Evolutionary conservation across 1,140 invertebrate genomes (phyloP).

Genomic region (Penaeus indicus): DNA sequence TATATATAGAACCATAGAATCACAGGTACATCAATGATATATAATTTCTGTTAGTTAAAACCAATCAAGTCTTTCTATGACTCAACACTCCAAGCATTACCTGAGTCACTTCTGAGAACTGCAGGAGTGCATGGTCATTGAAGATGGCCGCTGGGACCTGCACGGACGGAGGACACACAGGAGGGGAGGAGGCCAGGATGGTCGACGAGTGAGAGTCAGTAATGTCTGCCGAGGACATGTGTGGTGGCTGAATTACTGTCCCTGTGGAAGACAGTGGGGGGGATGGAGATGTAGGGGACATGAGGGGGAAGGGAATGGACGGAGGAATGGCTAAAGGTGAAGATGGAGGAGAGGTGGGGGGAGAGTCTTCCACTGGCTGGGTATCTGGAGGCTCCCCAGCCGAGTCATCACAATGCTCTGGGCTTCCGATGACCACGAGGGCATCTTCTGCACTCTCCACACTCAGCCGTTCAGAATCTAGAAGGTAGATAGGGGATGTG

Average conservation of each 20-base stretch:
- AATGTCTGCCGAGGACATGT: not conserved
- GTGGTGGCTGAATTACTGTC: not conserved
- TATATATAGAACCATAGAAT: not conserved
- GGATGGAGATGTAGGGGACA: not conserved
- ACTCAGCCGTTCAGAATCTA: conserved; percentile 65
- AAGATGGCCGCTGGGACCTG: conserved; percentile 58
- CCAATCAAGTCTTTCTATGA: not conserved
- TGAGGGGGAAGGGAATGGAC: not conserved
- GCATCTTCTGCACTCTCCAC: conserved; percentile 72
- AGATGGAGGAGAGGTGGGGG: conserved; percentile 25
- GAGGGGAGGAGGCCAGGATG: conserved; percentile 35
- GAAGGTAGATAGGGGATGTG: not conserved
- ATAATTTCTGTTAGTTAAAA: not conserved
- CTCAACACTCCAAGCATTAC: not conserved
- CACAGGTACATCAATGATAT: not conserved
- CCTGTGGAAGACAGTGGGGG: no score
- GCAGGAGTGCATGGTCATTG: conserved; percentile 61
- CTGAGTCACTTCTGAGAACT: conserved; percentile 57
- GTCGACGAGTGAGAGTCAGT: not conserved
- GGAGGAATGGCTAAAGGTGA: not conserved
- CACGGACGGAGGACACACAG: conserved; percentile 44
- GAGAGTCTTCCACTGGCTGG: conserved; percentile 6
- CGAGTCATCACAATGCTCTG: conserved; percentile 21
- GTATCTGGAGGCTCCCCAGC: not conserved
- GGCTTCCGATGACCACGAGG: conserved; percentile 63